A percentile compares a stretch with the other conserved stretches of the same genome.
These are phyloP conservation scores for Drosophila mojavensis DNA, from an alignment of 1,140 invertebrate genomes.

Conservation along the genomic window DNA sequence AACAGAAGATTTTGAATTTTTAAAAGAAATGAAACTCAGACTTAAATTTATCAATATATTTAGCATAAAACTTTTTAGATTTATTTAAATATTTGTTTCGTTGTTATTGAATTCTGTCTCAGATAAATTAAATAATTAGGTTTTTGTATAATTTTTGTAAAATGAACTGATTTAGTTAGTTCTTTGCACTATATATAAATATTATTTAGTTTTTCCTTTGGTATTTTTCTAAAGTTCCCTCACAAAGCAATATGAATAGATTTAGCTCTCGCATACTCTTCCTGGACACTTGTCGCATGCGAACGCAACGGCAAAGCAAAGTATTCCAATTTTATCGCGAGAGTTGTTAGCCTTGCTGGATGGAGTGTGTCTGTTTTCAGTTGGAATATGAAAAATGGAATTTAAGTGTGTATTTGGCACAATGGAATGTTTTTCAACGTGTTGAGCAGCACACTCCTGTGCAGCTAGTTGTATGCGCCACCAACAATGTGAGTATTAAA, in stretches of 20 bases:
- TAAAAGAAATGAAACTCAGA: no score
- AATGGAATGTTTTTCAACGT: constrained; percentile 76
- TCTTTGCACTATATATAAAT: no score
- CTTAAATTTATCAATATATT: no score
- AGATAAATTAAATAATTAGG: no score
- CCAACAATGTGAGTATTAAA: constrained; percentile 40
- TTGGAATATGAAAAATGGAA: constrained; percentile 83
- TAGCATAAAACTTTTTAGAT: no score
- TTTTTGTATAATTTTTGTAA: no score
- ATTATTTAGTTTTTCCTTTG: not conserved
- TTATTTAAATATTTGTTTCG: no score
- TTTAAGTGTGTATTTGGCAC: constrained; percentile 82
- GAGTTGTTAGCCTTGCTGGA: constrained; percentile 42
- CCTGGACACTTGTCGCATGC: constrained; percentile 75
- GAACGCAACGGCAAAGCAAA: constrained; percentile 30
- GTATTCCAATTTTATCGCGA: constrained; percentile 28
- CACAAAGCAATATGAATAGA: no score
- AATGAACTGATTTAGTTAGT: no score
- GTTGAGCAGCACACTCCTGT: constrained; percentile 72
- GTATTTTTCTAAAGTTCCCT: no score
- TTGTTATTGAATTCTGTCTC: no score
- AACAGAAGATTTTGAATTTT: no score
- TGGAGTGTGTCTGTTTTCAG: constrained; percentile 52
- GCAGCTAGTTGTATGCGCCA: constrained; percentile 57
- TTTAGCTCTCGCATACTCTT: not conserved